Base-by-base conservation (phyloP, 1,140 invertebrate genomes). In the Leptestheria dahalacensis region DNA sequence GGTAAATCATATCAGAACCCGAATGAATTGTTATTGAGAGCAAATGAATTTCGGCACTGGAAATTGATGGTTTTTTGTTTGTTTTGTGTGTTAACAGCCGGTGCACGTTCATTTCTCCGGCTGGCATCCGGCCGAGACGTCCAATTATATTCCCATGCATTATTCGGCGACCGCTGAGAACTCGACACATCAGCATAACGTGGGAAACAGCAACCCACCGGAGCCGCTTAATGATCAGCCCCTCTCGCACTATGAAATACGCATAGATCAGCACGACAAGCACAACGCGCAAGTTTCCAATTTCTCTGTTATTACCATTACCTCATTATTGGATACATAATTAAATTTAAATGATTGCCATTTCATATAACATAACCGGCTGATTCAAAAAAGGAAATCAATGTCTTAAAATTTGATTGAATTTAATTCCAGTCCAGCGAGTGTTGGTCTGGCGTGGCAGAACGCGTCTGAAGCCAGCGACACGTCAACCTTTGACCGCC, bases 141-240 rank as follows among this genome's bases (percentile, higher is more conserved):
- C 49, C 51, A 60, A 52, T 29, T 60, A 60, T 12, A 49, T 60
- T 24, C 48, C 58, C 11, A 60, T 60, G 58, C 47, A 60, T 52
- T 60, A 50, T 20, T 20, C 58, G 28, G 47, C 46, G n/a, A n/a
- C 48, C 21, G 47, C 21, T 2, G 51, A 52, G n/a, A 23, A 23
- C n/a, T 41, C 53, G 26, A 10, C 23, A n/a, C 58, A 50, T 6
- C 53, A 55, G 15, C 53, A 55, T 28, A 55, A 33, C 53, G 33
- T 2, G 25, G 33, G 11, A 25, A 2, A 9, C 53, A 55, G 10
- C 53, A 55, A 55, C 53, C 23, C 28, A 28, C 2, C 26, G 24
- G 26, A 55, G 11, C 53, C 28, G 25, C 28, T 20, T 15, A 21
- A 29, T 2, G 53, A 33, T 41, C 53, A 29, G 26, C 21, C 28